Percentiles rank a stretch among this genome's conserved stretches.
Conservation (phyloP, 2,888 invertebrate species). For the Dynastes grantii region DNA sequence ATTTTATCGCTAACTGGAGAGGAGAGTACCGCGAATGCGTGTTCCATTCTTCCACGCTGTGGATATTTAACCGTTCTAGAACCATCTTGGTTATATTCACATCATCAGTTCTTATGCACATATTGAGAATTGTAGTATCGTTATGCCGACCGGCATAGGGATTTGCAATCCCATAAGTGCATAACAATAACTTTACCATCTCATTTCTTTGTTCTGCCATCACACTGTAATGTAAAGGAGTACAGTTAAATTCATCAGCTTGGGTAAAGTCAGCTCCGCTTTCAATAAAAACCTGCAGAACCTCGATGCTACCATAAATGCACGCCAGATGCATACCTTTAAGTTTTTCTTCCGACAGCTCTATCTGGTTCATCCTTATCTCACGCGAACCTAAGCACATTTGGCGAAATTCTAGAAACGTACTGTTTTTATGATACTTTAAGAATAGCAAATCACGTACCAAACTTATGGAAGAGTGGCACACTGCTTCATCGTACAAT, state of each 20-base stretch:
- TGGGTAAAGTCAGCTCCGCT: not conserved
- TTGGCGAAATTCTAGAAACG: not conserved
- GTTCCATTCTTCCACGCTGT: not conserved
- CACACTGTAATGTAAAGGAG: constrained; percentile 8
- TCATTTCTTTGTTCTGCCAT: not conserved
- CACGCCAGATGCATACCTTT: not conserved
- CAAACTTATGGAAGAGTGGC: too few species aligned
- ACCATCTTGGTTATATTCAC: not conserved
- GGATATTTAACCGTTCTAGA: not conserved
- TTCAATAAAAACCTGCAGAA: not conserved
- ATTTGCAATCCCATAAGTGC: not conserved
- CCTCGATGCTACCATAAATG: not conserved
- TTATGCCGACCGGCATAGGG: not conserved
- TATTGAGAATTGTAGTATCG: not conserved
- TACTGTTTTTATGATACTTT: not conserved
- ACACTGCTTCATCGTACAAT: too few species aligned
- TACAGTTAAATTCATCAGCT: not conserved
- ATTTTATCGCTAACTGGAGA: not conserved
- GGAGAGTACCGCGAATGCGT: not conserved
- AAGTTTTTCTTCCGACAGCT: not conserved
- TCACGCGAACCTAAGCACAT: not conserved
- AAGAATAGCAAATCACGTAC: not conserved
- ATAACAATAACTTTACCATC: not conserved
- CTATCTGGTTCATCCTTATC: not conserved
- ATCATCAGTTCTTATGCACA: not conserved